Conservation (phyloP, 1,140 invertebrate genomes). For the Sitophilus oryzae region DNA sequence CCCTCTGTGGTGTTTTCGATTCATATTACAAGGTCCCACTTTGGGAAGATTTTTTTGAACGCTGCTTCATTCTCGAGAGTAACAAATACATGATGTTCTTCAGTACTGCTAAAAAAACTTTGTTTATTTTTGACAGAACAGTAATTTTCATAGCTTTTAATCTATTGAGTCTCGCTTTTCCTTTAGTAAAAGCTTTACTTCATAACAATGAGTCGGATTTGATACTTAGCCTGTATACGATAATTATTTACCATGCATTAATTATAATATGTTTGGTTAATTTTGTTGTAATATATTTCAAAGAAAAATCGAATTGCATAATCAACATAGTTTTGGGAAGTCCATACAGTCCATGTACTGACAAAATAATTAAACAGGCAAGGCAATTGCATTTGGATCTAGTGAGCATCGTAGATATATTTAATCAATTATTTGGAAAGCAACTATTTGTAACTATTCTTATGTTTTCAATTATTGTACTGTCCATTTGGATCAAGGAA, state of each 20-base stretch:
- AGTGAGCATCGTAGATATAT: neutral
- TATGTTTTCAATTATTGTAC: neutral
- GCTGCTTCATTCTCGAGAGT: neutral
- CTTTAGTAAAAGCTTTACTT: no score
- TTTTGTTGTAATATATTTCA: neutral
- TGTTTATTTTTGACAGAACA: neutral
- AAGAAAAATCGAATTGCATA: neutral
- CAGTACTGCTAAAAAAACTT: neutral
- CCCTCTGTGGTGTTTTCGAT: neutral
- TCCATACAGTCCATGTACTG: neutral
- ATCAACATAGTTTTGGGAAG: neutral
- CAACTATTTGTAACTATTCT: neutral
- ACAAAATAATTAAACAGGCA: no score
- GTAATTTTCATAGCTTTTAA: neutral
- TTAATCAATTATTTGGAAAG: neutral
- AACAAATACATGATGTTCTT: neutral
- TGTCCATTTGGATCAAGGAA: neutral
- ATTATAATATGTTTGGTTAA: no score
- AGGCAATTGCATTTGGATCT: no score
- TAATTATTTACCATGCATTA: no score
- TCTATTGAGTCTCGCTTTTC: no score
- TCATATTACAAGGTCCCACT: neutral
- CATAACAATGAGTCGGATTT: no score
- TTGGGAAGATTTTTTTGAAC: neutral
- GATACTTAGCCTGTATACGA: no score